Base-by-base conservation (phyloP, 2,113 vertebrate genomes). In the Asarcornis scutulata region DNA sequence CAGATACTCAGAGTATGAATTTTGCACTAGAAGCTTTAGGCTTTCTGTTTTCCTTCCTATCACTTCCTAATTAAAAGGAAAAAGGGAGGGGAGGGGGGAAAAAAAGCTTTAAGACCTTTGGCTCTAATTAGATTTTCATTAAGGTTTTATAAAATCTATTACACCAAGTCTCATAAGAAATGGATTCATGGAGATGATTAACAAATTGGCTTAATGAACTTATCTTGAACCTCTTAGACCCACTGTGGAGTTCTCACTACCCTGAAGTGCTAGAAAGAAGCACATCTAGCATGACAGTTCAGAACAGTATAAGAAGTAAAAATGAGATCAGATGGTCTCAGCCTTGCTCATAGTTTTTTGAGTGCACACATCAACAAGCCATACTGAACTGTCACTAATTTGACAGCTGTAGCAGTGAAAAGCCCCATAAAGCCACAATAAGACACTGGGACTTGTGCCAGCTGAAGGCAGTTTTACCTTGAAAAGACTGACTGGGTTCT, bases 121-220 rank as follows among this genome's bases (percentile, higher is more conserved):
- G 40, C 69, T 94, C 52, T 89, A 92, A 96, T 96, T 96, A 96
- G 91, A 83, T 97, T 97, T 97, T 89, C 89, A 95, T 96, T 93
- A 93, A 94, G 63, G 69, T 91, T 97, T 93, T 82, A 87, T 84
- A 86, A 94, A 95, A 95, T 94, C 93, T 96, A 82, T 96, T 93
- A 86, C 40, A 92, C n/a, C 72, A 85, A 95, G 42, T 88, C 91
- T 93, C 15, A 1, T 93, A 95, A 96, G 92, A 93, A 96, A 93
- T 88, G 63, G 60, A 68, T 89, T 96, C 83, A 68, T 67, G 52
- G 58, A 76, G 86, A 88, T 94, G 79, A 96, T 96, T 95, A 97
- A 88, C 83, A 93, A 86, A 94, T 94, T 95, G 72, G 69, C 86
- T 96, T 96, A 95, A 95, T 87, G 78, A 97, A 95, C 89, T 94